Conservation (phyloP, 2,113 vertebrate genomes). For the Dipodomys merriami region DNA sequence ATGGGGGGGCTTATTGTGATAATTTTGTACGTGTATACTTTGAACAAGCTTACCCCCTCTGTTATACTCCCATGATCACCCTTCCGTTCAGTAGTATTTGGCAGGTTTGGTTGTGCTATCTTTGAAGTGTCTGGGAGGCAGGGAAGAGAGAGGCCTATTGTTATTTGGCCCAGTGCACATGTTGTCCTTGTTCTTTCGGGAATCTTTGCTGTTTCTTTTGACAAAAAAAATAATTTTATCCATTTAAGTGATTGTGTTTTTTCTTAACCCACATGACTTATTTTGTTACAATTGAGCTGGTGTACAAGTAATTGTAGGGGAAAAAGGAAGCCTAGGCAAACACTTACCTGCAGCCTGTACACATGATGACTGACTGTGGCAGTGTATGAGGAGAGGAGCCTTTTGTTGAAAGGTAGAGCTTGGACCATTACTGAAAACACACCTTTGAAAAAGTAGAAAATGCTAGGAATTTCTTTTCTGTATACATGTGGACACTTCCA, state of each 20-base stretch:
- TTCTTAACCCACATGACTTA: neutral
- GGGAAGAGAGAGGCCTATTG: neutral
- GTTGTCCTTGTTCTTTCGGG: neutral
- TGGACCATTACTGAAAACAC: neutral
- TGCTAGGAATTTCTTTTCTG: neutral
- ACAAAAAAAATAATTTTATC: conserved; percentile 13
- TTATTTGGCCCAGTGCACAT: neutral
- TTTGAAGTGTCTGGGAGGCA: neutral
- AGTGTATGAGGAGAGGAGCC: neutral
- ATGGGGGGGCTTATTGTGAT: no score
- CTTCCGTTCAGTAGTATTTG: no score
- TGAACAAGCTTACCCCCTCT: no score
- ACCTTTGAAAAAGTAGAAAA: neutral
- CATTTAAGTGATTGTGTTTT: neutral
- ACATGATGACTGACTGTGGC: neutral
- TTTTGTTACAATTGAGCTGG: conserved; percentile 9
- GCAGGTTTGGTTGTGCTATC: no score
- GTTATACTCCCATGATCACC: no score
- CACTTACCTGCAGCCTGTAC: neutral
- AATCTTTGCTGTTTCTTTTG: conserved; percentile 14
- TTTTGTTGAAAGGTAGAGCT: neutral
- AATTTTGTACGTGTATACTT: no score
- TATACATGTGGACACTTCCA: neutral
- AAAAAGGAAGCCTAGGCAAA: neutral
- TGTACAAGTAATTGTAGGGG: neutral